Conservation (phyloP, 35 echinoderm and acorn worm species). For the Ophiothrix spiculata region DNA sequence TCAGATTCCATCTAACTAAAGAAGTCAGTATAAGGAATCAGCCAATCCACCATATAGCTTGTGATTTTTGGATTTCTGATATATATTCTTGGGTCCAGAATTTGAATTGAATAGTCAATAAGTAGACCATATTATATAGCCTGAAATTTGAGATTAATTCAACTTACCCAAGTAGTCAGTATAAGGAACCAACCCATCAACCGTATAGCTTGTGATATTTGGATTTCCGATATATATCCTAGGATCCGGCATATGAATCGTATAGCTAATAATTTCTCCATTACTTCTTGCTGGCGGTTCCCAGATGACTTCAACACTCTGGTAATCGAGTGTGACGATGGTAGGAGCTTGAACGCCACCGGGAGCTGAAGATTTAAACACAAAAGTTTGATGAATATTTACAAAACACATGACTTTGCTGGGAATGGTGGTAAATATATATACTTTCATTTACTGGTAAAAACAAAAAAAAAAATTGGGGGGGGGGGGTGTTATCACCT, state of each 20-base stretch:
- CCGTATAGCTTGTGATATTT: conserved; percentile 58
- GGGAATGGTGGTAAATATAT: too few relatives aligned
- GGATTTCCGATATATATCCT: conserved; percentile 63
- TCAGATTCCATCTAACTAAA: too few relatives aligned
- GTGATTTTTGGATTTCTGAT: conserved; percentile 65
- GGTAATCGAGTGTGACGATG: conserved; percentile 53
- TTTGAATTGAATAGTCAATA: too few relatives aligned
- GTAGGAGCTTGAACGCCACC: conserved; percentile 74
- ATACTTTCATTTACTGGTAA: too few relatives aligned
- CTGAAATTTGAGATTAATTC: too few relatives aligned
- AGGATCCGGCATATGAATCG: conserved; percentile 89
- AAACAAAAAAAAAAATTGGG: too few relatives aligned
- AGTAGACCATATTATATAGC: too few relatives aligned
- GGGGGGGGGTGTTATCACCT: too few relatives aligned
- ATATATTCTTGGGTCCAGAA: conserved; percentile 79
- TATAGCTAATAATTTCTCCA: conserved; percentile 88
- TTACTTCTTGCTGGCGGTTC: conserved; percentile 73
- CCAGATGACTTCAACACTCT: conserved; percentile 64
- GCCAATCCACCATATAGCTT: conserved; percentile 49
- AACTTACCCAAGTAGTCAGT: conserved; percentile 83
- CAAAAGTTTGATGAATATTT: too few relatives aligned
- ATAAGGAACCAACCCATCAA: conserved; percentile 72
- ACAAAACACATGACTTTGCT: too few relatives aligned
- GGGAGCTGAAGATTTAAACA: conserved; percentile 67
- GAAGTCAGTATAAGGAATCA: conserved; percentile 86